Percentiles rank a stretch among this genome's conserved stretches.
phyloP scores from a whole-genome alignment of 1,140 invertebrate species.

The Stratiolaelaps scimitus region DNA sequence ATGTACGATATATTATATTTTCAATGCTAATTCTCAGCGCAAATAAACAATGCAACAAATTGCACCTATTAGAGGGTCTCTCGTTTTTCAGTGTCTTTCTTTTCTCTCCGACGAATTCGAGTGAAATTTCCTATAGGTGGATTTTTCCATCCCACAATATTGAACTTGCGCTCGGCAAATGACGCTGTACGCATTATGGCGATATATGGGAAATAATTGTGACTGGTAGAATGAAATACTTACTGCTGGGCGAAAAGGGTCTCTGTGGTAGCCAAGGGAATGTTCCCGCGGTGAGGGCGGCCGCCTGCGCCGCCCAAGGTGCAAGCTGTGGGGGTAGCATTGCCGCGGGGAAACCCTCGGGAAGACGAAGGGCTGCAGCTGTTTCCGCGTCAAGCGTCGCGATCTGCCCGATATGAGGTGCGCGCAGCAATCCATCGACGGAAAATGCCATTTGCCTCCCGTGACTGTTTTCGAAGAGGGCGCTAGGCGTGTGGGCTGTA shows the following conservation, averaged over 20 bases:
- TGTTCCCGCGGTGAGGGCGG: conserved; percentile 10
- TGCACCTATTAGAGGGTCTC: too few relatives aligned
- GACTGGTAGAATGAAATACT: neutral
- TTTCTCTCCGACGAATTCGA: too few relatives aligned
- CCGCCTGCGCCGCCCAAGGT: conserved; percentile 26
- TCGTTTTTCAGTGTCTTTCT: too few relatives aligned
- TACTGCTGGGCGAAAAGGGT: conserved; percentile 4
- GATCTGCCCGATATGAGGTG: neutral
- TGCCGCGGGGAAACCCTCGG: conserved; percentile 7
- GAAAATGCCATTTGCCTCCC: conserved; percentile 2
- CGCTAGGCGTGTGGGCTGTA: neutral
- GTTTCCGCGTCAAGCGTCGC: conserved; percentile 12
- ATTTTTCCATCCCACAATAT: too few relatives aligned
- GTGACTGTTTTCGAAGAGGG: too few relatives aligned
- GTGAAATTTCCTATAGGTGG: too few relatives aligned
- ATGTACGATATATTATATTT: too few relatives aligned
- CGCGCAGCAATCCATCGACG: conserved; percentile 20
- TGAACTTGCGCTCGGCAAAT: too few relatives aligned
- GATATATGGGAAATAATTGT: too few relatives aligned
- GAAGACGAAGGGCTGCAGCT: conserved; percentile 15
- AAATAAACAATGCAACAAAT: too few relatives aligned
- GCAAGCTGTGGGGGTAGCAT: conserved; percentile 18
- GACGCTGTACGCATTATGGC: too few relatives aligned
- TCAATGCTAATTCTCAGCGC: too few relatives aligned
- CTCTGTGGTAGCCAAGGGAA: conserved; percentile 24